phyloP scores from a whole-genome alignment of 2,113 vertebrate species.

The Myotis brandtii region DNA sequence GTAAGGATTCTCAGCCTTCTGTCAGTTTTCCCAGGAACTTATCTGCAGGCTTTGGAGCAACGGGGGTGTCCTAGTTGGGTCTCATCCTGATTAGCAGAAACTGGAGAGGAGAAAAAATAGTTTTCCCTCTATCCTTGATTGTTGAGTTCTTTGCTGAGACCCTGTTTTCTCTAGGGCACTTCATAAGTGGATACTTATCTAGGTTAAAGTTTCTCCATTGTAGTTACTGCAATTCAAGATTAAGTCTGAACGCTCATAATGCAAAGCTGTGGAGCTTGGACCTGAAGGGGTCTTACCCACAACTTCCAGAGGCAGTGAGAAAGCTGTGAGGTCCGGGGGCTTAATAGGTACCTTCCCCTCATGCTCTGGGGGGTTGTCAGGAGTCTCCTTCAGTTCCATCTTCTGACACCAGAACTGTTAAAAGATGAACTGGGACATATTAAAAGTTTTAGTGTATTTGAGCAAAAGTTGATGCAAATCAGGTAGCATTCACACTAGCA shows the following conservation, averaged over 20 bases:
- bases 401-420: too few relatives aligned
- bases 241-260: not conserved
- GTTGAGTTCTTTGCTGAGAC: not conserved
- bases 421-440: too few relatives aligned
- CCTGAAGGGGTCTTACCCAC: not conserved
- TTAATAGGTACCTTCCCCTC: too few relatives aligned
- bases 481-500: not conserved
- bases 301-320: too few relatives aligned
- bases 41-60: not conserved
- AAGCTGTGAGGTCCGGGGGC: too few relatives aligned
- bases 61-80: too few relatives aligned
- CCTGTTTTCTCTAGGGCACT: not conserved
- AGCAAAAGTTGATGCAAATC: not conserved
- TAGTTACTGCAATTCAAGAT: not conserved
- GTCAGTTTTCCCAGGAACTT: not conserved
- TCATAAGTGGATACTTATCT: too few relatives aligned
- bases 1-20: not conserved
- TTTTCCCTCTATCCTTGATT: not conserved
- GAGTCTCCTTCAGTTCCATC: too few relatives aligned
- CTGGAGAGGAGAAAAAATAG: not conserved
- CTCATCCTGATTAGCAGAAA: not conserved
- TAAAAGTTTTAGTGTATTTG: not conserved
- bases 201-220: not conserved
- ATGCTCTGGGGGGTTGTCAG: too few relatives aligned
- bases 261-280: not conserved